Conservation (phyloP, 2,113 vertebrate species). For the Rana temporaria region DNA sequence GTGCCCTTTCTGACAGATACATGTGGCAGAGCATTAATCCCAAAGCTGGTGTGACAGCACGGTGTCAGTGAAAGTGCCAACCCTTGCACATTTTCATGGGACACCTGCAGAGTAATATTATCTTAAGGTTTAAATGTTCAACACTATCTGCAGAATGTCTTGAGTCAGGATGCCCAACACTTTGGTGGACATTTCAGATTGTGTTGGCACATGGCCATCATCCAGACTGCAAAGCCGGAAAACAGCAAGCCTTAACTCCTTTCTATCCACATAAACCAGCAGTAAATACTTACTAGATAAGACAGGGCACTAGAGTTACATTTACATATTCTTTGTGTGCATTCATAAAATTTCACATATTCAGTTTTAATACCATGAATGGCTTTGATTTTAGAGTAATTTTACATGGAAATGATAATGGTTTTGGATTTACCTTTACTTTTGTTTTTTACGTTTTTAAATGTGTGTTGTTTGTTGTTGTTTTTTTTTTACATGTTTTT, state of each 20-base stretch:
- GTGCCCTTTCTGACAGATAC: constrained; percentile 50
- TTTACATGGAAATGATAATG: too few relatives aligned
- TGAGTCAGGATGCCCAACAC: constrained; percentile 46
- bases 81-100: constrained; percentile 71
- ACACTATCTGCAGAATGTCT: constrained; percentile 64
- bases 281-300: neutral
- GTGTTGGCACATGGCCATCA: constrained; percentile 19
- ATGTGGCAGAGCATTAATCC: constrained; percentile 62
- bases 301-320: too few relatives aligned
- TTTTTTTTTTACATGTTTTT: too few relatives aligned
- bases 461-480: too few relatives aligned
- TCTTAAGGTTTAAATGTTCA: constrained; percentile 72
- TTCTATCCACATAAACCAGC: neutral
- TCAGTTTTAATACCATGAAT: too few relatives aligned
- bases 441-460: too few relatives aligned
- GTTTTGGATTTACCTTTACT: too few relatives aligned
- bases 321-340: too few relatives aligned
- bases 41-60: constrained; percentile 64
- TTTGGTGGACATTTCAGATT: constrained; percentile 38
- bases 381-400: too few relatives aligned
- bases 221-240: neutral
- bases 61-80: constrained; percentile 62
- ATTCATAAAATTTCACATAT: too few relatives aligned
- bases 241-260: neutral
- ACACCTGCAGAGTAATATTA: constrained; percentile 80